Evolutionary conservation across 2,797 vertebrate genomes (phyloP).

Genomic region (Halcyon badia): DNA sequence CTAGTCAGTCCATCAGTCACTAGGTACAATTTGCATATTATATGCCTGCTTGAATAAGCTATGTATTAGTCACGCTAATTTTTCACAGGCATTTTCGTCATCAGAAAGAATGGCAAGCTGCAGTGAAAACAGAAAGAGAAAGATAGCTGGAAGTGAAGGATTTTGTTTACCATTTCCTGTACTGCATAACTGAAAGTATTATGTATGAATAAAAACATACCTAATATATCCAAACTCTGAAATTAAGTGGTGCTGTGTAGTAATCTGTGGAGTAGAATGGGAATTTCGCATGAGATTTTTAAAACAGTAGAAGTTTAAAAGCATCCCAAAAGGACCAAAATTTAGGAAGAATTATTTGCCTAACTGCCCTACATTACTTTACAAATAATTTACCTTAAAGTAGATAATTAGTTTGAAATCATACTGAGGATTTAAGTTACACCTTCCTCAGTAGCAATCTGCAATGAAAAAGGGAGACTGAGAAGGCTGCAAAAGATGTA

Average conservation of each 20-base stretch:
- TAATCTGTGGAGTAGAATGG: background rate
- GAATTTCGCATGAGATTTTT: background rate
- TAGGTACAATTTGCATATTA: background rate
- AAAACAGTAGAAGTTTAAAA: background rate
- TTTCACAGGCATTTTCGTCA: background rate
- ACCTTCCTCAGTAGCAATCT: background rate
- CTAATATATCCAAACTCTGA: background rate
- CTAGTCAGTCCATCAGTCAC: constrained; percentile 22
- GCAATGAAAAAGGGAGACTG: background rate
- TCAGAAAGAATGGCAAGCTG: background rate
- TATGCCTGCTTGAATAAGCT: background rate
- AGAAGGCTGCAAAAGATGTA: background rate
- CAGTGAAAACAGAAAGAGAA: background rate
- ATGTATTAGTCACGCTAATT: background rate
- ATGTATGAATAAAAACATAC: background rate
- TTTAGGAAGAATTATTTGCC: background rate
- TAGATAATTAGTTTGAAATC: background rate
- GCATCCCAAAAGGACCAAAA: background rate
- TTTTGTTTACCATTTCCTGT: background rate
- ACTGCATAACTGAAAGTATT: background rate
- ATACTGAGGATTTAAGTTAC: background rate
- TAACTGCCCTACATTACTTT: background rate
- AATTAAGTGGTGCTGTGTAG: background rate
- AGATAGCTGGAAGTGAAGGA: background rate
- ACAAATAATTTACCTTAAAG: background rate